Conservation (phyloP, 2,113 vertebrate genomes). For the Pachyramphus minor region DNA sequence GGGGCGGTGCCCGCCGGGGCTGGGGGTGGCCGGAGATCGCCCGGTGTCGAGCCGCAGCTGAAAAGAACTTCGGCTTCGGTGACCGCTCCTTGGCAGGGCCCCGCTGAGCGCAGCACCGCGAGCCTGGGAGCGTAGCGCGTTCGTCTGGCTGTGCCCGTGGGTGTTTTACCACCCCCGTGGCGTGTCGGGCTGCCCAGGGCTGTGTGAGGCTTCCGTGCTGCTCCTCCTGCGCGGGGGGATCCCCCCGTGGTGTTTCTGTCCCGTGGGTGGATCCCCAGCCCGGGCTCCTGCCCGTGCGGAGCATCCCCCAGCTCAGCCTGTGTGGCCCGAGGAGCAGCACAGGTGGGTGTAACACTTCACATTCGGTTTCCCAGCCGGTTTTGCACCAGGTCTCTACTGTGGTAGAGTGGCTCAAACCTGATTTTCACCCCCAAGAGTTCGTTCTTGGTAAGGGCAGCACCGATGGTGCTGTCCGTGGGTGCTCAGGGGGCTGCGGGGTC, state of each 20-base stretch:
- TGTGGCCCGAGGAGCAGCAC: neutral
- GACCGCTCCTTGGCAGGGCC: neutral
- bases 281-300: neutral
- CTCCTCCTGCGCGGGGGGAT: neutral
- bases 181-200: neutral
- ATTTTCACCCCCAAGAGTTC: neutral
- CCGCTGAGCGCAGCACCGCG: accelerated
- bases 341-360: neutral
- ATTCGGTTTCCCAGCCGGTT: neutral
- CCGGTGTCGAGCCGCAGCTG: neutral
- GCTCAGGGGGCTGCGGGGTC: neutral
- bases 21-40: neutral
- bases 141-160: neutral
- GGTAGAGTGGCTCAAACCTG: neutral
- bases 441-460: accelerated
- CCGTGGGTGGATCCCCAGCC: neutral
- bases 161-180: accelerated
- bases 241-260: neutral
- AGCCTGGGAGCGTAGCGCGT: accelerated
- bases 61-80: neutral
- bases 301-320: neutral
- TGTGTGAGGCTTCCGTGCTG: neutral
- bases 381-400: neutral
- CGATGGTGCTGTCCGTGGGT: accelerated
- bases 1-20: neutral